Evolutionary conservation across 2,113 vertebrate genomes (phyloP), one percentile per base, ranked within the genome.

Genomic region (Xiphophorus couchianus): DNA sequence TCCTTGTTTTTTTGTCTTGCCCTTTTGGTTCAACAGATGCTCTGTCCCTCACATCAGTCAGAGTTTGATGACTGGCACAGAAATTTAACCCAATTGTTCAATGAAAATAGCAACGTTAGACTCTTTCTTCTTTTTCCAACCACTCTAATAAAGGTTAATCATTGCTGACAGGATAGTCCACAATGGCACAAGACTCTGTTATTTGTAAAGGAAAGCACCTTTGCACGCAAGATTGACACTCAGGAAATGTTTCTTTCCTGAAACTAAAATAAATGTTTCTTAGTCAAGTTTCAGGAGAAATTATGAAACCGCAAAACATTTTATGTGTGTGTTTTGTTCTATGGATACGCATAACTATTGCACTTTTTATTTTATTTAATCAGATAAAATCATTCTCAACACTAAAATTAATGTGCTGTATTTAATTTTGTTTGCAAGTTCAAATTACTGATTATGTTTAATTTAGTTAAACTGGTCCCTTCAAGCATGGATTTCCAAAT

Each of bases 331-430:
- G 48, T 44, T 27, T 29, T 48, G 19, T 10, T 74, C 33, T 61
- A 13, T 65, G 67, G 39, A 71, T 65, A 68, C 83, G 75, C 84
- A 83, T 87, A 85, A 87, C 66, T 64, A 48, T 61, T 87, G 72
- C 74, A 30, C 7, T n/a, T 25, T 9, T 79, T 80, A 72, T 51
- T 71, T 66, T 48, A 78, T 44, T 70, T 58, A 31, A 66, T 19
- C 64, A 72, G 22, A 81, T 63, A 51, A 76, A 77, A 54, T 42
- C 3, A 5, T 37, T 73, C 31, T 66, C 29, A 15, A 74, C 28
- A 22, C 35, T 60, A 27, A 33, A 66, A 1, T 12, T 71, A 4
- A 69, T 12, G 6, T 31, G 0, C 33, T 42, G 10, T 28, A 5
- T 66, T 35, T 63, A 31, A n/a, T 27, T 60, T 67, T 35, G 1